Base-by-base conservation (phyloP, 23 tunicate species). In the Styela clava region DNA sequence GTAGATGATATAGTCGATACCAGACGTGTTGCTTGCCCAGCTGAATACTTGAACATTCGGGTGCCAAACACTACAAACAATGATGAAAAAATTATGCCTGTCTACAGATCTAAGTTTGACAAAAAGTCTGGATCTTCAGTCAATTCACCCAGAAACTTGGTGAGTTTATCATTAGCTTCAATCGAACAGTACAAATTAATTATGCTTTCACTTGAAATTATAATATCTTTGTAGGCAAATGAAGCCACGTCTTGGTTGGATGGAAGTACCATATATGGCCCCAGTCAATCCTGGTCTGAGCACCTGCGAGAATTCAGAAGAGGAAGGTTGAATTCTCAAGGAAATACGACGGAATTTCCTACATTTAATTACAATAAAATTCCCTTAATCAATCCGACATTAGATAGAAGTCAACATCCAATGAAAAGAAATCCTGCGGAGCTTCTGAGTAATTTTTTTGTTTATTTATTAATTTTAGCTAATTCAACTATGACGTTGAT, bases 241-340 rank as follows among this genome's bases (percentile, higher is more conserved):
- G 87, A 93, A 71, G 97, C 81, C 0, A 96, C 99, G 26, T 69
- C 97, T 9, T 91, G 97, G 97, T 51, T 96, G 33, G 99, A 96
- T 69, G 99, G 90, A 51, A 85, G 91, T 56, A 94, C 71, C 3
- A 96, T 96, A 9, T 96, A 96, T 73, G 99, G 99, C 1, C 73
- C 74, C 52, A 94, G 91, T 52, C 34, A 72, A 34, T 85, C 98
- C 25, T 85, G 89, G 98, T 30, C 89, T 2, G 83, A 85, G 70
- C 78, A 78, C 31, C 56, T 93, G 62, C 74, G 98, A 70, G 85
- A 87, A 26, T 85, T 33, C 73, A 65, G 32, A n/a, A 70, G 86
- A 1, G 98, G 98, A 52, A 80, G 51, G 62, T 78, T 93, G 35
- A 30, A 32, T 22, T 31, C 86, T 5, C 64, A 76, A 52, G 34